Percentiles rank a stretch among this genome's conserved stretches.
Evolutionary conservation across 2,113 vertebrate genomes (phyloP).

Genomic region (Misgurnus anguillicaudatus): DNA sequence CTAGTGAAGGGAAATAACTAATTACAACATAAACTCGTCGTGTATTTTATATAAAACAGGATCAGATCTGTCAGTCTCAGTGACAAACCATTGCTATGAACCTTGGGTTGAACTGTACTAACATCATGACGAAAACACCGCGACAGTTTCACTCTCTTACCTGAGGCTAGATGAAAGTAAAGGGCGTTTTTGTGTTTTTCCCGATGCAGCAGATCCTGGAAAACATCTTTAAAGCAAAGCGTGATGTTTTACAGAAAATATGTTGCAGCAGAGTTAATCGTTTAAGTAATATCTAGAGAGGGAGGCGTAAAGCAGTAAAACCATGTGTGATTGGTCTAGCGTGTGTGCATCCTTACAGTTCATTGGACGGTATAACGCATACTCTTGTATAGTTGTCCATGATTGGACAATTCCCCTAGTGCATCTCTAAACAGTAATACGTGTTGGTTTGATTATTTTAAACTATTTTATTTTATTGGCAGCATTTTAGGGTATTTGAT

Average conservation of each 20-base stretch:
- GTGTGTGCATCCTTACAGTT: not conserved
- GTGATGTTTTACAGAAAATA: constrained; percentile 20
- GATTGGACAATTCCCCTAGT: not conserved
- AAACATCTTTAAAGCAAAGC: constrained; percentile 58
- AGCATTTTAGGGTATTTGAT: not conserved
- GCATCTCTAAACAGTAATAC: not conserved
- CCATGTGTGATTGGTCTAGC: constrained; percentile 65
- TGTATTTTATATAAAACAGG: not conserved
- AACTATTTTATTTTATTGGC: not conserved
- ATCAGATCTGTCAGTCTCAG: not conserved
- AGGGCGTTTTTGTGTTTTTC: constrained; percentile 43
- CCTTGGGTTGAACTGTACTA: not conserved
- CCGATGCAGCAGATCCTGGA: constrained; percentile 49
- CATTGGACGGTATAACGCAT: constrained; percentile 59
- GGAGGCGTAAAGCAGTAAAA: not conserved
- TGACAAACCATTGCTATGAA: not conserved
- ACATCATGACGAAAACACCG: not conserved
- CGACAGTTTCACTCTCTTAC: constrained; percentile 60
- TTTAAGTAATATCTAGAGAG: constrained; percentile 9
- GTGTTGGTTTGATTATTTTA: not conserved
- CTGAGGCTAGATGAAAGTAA: constrained; percentile 73
- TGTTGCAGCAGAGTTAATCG: constrained; percentile 15
- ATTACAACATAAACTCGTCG: not conserved
- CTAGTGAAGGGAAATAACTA: not conserved
- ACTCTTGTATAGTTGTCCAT: not conserved